Evolutionary conservation across 2,888 invertebrate species (phyloP), one percentile per base, ranked within the genome.

Genomic region (Drosophila dives): DNA sequence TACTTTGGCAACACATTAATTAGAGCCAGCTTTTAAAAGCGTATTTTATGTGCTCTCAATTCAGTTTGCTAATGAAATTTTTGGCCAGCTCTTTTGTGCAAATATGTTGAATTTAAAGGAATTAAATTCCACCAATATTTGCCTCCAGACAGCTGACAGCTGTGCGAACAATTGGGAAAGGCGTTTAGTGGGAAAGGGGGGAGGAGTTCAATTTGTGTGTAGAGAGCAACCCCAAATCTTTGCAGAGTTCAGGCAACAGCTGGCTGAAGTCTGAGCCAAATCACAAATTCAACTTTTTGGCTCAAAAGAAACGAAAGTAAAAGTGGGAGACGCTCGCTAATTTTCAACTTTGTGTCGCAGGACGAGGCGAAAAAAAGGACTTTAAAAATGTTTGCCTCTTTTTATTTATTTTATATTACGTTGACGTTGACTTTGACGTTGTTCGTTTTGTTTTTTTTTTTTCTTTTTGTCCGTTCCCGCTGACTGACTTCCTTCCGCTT

Each of bases 401-500:
- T 72, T 82, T 89, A 83, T 85, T 90, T 85, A 75, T 83, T 88
- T 88, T 80, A 76, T 88, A 82, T 85, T 74, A 85, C 83, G 29
- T 29, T 29, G 63, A 68, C 76, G 73, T 63, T 71, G 72, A 76
- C 83, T 84, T 81, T 74, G 81, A 72, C 84, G 79, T 77, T 68
- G 4, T 15, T 34, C 11, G 12, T 29, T n/a, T 51, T 36, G 12
- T 7, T 26, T 23, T 8, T 38, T 38, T 0, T 20, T 33, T 8
- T 23, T 33, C 0, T 55, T 23, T 26, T 55, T 55, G 55, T 56
- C 38, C 61, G 60, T 75, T 50, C 61, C 55, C 64, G 70, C 79
- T 71, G 87, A 75, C 80, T 89, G 91, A 86, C 88, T 91, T 90
- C 89, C 91, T 91, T 90, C 90, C 90, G 90, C 83, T 91, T 90